Conservation (phyloP, 53 echinoderm and acorn worm genomes). For the Paelopatides confundens region DNA sequence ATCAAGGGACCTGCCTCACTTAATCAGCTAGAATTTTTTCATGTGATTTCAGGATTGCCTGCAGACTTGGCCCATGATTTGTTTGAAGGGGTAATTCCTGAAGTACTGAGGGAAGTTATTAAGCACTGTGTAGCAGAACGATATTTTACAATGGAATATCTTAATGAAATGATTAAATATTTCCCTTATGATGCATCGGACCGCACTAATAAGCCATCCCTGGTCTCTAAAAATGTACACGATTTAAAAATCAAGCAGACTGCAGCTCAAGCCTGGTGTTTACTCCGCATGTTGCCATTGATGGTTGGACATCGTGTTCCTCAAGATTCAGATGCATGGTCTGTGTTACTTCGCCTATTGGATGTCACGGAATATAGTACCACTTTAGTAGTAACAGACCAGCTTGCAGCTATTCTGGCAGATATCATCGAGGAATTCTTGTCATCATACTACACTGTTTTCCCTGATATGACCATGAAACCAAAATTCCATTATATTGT, state of each 20-base stretch:
- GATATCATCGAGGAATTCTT: not conserved
- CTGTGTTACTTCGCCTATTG: not conserved
- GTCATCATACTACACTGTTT: not conserved
- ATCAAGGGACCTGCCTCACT: not conserved
- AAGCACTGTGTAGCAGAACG: not conserved
- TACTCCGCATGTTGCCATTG: not conserved
- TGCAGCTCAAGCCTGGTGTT: slow-evolving; percentile 48
- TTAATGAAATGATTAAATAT: slow-evolving; percentile 21
- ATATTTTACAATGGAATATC: slow-evolving; percentile 8
- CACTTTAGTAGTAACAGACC: not conserved
- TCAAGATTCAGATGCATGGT: not conserved
- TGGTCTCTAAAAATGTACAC: not conserved
- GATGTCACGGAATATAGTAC: slow-evolving; percentile 38
- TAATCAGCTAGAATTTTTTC: slow-evolving; percentile 9
- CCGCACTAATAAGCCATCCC: slow-evolving; percentile 19
- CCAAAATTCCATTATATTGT: slow-evolving; percentile 34
- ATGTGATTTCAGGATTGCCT: slow-evolving; percentile 15
- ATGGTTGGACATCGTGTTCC: slow-evolving; percentile 31
- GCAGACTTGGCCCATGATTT: slow-evolving; percentile 13
- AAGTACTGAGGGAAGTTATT: not conserved
- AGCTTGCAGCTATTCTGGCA: not conserved
- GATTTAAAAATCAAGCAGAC: not conserved
- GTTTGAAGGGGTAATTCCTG: slow-evolving; percentile 34
- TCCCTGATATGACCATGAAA: not conserved
- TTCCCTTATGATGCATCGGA: slow-evolving; percentile 35